Evolutionary conservation across 1,140 invertebrate genomes (phyloP).

Genomic region (Diachasmimorpha longicaudata): DNA sequence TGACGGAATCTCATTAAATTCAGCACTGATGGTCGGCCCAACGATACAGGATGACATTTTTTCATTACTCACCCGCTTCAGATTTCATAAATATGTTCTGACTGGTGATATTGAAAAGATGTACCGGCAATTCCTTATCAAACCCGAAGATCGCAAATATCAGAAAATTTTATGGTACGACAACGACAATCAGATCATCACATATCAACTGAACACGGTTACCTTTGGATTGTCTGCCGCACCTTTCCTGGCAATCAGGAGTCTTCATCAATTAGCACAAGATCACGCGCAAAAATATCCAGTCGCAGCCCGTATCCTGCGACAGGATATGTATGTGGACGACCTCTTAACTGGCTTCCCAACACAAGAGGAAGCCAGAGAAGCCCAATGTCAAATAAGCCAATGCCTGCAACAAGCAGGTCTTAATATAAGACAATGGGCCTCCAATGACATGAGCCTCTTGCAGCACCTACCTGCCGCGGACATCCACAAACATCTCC

Average conservation of each 20-base stretch:
- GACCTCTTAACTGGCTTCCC: conserved; percentile 40
- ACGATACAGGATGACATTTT: conserved; percentile 27
- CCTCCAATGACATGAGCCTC: not conserved
- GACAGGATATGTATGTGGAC: conserved; percentile 43
- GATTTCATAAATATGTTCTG: conserved; percentile 41
- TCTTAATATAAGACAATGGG: not conserved
- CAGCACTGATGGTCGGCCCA: conserved; percentile 20
- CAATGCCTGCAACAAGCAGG: not conserved
- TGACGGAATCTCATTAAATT: conserved; percentile 24
- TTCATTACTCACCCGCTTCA: conserved; percentile 36
- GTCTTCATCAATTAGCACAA: conserved; percentile 10
- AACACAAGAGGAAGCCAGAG: not conserved
- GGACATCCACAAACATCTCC: not conserved
- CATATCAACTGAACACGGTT: conserved; percentile 46
- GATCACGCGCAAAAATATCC: conserved; percentile 20
- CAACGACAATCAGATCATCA: conserved; percentile 27
- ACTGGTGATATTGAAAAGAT: conserved; percentile 54
- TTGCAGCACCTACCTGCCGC: not conserved
- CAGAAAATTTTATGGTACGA: conserved; percentile 56
- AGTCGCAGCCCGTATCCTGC: not conserved
- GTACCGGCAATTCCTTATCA: conserved; percentile 51
- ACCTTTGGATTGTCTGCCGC: conserved; percentile 48
- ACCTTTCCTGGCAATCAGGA: conserved; percentile 17
- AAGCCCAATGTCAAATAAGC: not conserved
- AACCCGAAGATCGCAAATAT: conserved; percentile 36